phyloP scores from a whole-genome alignment of 2,888 invertebrate species.

The Galeopsomyia nigrocyanea region DNA sequence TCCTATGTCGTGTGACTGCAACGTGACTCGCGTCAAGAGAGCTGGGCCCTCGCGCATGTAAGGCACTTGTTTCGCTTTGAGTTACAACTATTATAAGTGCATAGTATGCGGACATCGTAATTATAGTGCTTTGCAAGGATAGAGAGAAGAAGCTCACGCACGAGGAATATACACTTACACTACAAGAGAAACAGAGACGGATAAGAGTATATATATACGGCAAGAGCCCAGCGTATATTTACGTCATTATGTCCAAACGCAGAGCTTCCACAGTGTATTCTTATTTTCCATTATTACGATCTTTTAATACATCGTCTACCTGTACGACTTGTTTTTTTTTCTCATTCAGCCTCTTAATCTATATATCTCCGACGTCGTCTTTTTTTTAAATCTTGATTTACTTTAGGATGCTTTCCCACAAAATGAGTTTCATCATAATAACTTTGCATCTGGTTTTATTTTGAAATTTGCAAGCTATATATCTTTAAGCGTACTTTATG shows the following conservation, averaged over 20 bases:
- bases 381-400: conserved; percentile 19
- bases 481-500: no score
- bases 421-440: conserved; percentile 51
- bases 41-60: neutral
- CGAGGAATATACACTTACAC: no score
- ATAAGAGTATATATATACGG: no score
- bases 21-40: neutral
- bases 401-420: conserved; percentile 46
- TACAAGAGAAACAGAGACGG: no score
- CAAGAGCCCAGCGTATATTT: conserved; percentile 55
- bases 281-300: conserved; percentile 56
- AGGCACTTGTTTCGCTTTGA: conserved; percentile 1
- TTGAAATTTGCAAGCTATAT: no score
- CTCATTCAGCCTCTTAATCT: no score
- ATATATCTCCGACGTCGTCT: conserved; percentile 4
- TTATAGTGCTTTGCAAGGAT: conserved; percentile 52
- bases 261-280: conserved; percentile 53
- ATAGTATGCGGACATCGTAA: conserved; percentile 48
- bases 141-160: conserved; percentile 39
- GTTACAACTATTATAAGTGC: conserved; percentile 43
- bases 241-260: conserved; percentile 57
- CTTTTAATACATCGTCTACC: conserved; percentile 53
- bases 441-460: no score
- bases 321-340: neutral
- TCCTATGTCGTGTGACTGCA: conserved; percentile 10